These are phyloP conservation scores for Nomada goodeniana DNA, from an alignment of 2,888 invertebrate species.

Conservation along the genomic window DNA sequence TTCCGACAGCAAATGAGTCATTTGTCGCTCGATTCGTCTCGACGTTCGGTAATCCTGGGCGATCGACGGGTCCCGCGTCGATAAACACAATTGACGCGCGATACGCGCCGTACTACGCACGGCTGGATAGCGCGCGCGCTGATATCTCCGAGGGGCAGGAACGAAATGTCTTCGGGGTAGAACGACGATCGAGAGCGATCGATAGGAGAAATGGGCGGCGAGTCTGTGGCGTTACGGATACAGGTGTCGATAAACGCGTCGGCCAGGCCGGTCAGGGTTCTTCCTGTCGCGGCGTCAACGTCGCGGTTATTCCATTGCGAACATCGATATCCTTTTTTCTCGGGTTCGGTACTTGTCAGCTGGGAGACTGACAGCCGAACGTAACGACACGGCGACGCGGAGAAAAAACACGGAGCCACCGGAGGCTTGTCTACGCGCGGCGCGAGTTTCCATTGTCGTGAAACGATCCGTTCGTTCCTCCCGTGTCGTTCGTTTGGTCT, in stretches of 20 bases:
- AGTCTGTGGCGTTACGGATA: no score
- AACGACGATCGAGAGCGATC: neutral
- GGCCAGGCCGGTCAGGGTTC: neutral
- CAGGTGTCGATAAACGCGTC: conserved; percentile 12
- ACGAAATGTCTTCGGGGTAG: no score
- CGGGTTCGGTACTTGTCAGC: conserved; percentile 60
- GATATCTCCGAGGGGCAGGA: no score
- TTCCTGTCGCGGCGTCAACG: neutral
- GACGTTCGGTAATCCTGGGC: conserved; percentile 38
- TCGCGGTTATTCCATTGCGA: conserved; percentile 58
- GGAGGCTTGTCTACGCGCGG: conserved; percentile 49
- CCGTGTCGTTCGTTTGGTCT: conserved; percentile 44
- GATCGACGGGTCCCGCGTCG: conserved; percentile 5
- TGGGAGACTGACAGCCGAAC: conserved; percentile 50
- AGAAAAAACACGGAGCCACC: conserved; percentile 56
- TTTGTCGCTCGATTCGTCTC: conserved; percentile 52
- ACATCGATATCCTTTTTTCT: conserved; percentile 61
- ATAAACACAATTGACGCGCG: conserved; percentile 23
- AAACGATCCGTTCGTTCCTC: conserved; percentile 58
- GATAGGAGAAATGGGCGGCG: neutral
- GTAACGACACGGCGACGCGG: conserved; percentile 47
- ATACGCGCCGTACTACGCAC: neutral
- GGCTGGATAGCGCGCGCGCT: no score
- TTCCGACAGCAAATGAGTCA: conserved; percentile 44
- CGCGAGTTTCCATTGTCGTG: conserved; percentile 69